A percentile compares a stretch with the other conserved stretches of the same genome.
These are phyloP conservation scores for Phalacrocorax aristotelis DNA, from an alignment of 2,113 vertebrate genomes.

Conservation along the genomic window DNA sequence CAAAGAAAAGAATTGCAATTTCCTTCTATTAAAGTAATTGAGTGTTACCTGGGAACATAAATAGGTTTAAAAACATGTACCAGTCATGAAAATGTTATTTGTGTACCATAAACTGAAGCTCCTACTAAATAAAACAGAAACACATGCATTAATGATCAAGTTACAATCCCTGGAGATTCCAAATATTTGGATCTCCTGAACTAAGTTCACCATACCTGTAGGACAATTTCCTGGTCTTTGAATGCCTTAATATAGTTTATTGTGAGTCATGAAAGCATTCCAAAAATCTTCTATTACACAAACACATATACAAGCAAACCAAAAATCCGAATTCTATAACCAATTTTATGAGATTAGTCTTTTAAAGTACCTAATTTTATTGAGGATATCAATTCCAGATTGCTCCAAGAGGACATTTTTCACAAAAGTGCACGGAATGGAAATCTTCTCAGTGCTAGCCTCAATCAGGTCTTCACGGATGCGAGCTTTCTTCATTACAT, in stretches of 20 bases:
- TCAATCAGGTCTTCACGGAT: constrained; percentile 89
- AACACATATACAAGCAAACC: not conserved
- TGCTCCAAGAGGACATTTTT: constrained; percentile 95
- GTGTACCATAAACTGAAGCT: not conserved
- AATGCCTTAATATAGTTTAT: not conserved
- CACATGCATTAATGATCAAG: not conserved
- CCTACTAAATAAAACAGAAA: not conserved
- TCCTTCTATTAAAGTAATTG: not conserved
- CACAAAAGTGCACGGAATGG: constrained; percentile 91
- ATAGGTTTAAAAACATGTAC: not conserved
- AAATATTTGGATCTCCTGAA: not conserved
- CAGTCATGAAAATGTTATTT: not conserved
- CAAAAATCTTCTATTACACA: not conserved
- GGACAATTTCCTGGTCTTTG: not conserved
- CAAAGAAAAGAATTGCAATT: not conserved
- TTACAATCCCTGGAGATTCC: not conserved
- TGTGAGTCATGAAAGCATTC: not conserved
- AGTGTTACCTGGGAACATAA: not conserved
- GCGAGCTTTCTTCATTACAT: constrained; percentile 87
- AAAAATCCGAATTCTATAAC: not conserved
- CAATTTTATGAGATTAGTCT: not conserved
- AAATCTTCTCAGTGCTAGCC: constrained; percentile 88
- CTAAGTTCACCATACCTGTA: not conserved
- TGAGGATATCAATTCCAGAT: constrained; percentile 95
- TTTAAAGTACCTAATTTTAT: constrained; percentile 90